Conservation (phyloP, 2,797 vertebrate genomes). For the Lateolabrax maculatus region DNA sequence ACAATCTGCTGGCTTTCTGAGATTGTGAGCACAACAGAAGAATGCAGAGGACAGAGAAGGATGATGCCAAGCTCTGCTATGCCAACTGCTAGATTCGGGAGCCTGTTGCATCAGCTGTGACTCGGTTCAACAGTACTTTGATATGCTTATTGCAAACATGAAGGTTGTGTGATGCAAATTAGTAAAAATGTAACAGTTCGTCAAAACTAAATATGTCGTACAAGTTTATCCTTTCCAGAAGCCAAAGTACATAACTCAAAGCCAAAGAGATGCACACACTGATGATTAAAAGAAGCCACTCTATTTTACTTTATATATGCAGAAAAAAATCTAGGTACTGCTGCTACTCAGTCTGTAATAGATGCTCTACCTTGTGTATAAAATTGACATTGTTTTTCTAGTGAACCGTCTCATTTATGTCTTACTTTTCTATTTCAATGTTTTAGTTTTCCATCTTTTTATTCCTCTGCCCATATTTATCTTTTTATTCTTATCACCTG, state of each 20-base stretch:
- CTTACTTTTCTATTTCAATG: conserved; percentile 3
- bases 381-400: neutral
- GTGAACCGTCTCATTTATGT: conserved; percentile 6
- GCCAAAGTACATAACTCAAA: neutral
- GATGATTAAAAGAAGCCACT: conserved; percentile 17
- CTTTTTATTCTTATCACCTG: conserved; percentile 15
- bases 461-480: neutral
- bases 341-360: conserved; percentile 1
- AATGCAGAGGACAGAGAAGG: conserved; percentile 50
- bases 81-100: conserved; percentile 58
- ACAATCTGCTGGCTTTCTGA: conserved; percentile 73
- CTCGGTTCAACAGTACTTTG: conserved; percentile 45
- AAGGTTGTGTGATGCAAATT: conserved; percentile 33
- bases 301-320: conserved; percentile 14
- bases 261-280: neutral
- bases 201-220: conserved; percentile 21
- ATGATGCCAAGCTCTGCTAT: conserved; percentile 48
- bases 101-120: conserved; percentile 64
- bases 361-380: neutral
- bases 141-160: conserved; percentile 33
- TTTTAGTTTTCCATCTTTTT: conserved; percentile 21
- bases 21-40: conserved; percentile 69
- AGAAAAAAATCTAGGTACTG: neutral
- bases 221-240: neutral
- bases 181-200: conserved; percentile 20